Evolutionary conservation across 2,797 vertebrate species (phyloP), one percentile per base, ranked within the genome.

Genomic region (Selene dorsalis): DNA sequence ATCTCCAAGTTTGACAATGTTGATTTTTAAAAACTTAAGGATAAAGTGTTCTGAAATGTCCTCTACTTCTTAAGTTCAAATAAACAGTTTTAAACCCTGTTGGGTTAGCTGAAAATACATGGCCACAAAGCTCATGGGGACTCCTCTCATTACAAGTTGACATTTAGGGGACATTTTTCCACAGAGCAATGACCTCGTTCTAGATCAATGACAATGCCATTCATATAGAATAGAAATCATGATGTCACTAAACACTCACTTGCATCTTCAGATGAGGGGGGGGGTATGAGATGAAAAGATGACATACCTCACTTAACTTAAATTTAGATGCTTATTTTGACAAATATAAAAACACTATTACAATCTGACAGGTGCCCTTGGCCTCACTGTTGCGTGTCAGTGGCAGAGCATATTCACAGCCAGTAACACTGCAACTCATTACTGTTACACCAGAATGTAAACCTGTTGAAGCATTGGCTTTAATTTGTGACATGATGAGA

Each of bases 391-490:
- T 22, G 10, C 4, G 9, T 58, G 14, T 43, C 32, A 35, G 3
- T 57, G 50, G 28, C 45, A 59, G 43, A 28, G 50, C 41, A 38
- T 32, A 47, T 28, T 68, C 47, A 59, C 45, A 80, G 22, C 22
- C 52, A 71, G 35, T 4, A 84, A 61, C 22, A 22, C 53, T 52
- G 26, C 32, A 57, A 71, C 20, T 79, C 70, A 79, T 32, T 39
- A 14, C 41, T n/a, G n/a, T n/a, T 69, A 56, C 47, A 65, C 66
- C 53, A 48, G 47, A 63, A 62, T 6, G 39, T 30, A 39, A 64
- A 38, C 32, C 62, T 12, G 66, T 28, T 56, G 8, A 28, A 62
- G 53, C 13, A 0, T 1, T 56, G 22, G 26, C 8, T 30, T 67
- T 28, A 22, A 55, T 77, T 72, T 65, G 38, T 66, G 22, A 28